These are phyloP conservation scores for Drosophila ezoana DNA, from an alignment of 2,888 invertebrate genomes.

Conservation along the genomic window DNA sequence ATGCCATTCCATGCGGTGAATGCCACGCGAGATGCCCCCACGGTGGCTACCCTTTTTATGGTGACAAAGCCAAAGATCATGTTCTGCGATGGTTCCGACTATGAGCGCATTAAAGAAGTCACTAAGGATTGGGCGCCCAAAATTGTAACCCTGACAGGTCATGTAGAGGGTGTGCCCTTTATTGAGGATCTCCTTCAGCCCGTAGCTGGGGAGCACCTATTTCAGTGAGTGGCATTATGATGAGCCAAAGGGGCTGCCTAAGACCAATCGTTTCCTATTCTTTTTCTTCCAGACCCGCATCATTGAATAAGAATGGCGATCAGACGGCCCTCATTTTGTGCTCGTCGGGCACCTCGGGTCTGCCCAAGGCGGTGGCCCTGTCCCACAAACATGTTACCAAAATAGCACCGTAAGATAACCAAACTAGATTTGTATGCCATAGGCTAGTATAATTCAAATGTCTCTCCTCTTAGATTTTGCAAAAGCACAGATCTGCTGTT, in stretches of 20 bases:
- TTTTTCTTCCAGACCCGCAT: slow-evolving; percentile 32
- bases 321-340: slow-evolving; percentile 65
- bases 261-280: background rate
- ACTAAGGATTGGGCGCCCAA: slow-evolving; percentile 52
- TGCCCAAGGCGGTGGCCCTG: slow-evolving; percentile 68
- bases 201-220: slow-evolving; percentile 30
- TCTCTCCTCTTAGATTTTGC: slow-evolving; percentile 24
- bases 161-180: slow-evolving; percentile 41
- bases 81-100: slow-evolving; percentile 65
- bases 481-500: slow-evolving; percentile 49
- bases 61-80: slow-evolving; percentile 68
- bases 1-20: slow-evolving; percentile 64
- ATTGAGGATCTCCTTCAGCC: slow-evolving; percentile 55
- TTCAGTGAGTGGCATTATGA: slow-evolving; percentile 33
- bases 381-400: slow-evolving; percentile 46
- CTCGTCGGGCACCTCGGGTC: slow-evolving; percentile 75
- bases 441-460: fast-evolving
- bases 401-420: slow-evolving; percentile 40
- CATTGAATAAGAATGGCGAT: slow-evolving; percentile 36
- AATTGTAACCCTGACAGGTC: slow-evolving; percentile 48
- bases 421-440: fast-evolving
- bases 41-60: slow-evolving; percentile 41
- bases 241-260: too few species aligned
- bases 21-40: slow-evolving; percentile 30
- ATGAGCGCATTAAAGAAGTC: slow-evolving; percentile 54